A percentile compares a stretch with the other conserved stretches of the same genome.
phyloP scores from a whole-genome alignment of 2,113 vertebrate species.

The Sigmodon hispidus region DNA sequence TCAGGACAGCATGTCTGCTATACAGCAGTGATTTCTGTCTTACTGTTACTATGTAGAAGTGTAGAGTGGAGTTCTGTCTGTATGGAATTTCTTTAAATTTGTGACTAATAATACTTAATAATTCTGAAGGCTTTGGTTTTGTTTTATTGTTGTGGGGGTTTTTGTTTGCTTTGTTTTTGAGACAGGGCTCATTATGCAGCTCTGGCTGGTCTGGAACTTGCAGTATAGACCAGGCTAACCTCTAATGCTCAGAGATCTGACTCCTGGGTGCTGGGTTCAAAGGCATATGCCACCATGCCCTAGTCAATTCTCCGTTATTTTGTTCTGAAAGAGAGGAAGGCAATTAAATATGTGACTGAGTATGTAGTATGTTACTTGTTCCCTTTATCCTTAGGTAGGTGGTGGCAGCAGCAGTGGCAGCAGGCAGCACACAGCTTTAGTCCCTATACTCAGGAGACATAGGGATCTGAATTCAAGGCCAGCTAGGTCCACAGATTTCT shows the following conservation, averaged over 20 bases:
- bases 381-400: too few species aligned
- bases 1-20: neutral
- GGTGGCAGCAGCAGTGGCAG: too few species aligned
- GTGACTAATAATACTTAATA: neutral
- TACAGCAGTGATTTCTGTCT: neutral
- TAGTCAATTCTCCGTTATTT: neutral
- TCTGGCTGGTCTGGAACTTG: neutral
- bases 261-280: neutral
- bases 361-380: neutral
- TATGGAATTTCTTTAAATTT: conserved; percentile 6
- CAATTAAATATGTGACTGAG: neutral
- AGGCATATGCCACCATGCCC: neutral
- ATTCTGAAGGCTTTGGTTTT: neutral
- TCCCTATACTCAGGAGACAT: neutral
- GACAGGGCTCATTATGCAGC: neutral
- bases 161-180: neutral
- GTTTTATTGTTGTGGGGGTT: neutral
- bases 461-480: neutral
- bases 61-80: neutral
- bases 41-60: neutral
- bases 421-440: neutral
- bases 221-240: neutral
- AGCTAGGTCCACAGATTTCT: neutral
- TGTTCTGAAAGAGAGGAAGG: neutral
- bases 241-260: neutral